These are phyloP conservation scores for Neotoma lepida DNA, from an alignment of 2,113 vertebrate genomes.

Conservation along the genomic window DNA sequence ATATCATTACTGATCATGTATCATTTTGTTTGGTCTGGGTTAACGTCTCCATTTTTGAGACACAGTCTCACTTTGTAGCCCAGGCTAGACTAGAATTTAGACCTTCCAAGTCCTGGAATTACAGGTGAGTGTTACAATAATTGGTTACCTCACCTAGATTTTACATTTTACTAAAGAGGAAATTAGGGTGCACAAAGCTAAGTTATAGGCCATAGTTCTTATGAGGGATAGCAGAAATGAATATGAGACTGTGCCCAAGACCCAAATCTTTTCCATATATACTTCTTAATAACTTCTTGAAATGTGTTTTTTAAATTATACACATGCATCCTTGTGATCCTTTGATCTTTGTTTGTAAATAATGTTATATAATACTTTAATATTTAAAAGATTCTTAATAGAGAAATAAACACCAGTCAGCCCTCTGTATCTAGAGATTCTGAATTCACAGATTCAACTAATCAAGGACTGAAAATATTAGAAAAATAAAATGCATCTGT, in stretches of 20 bases:
- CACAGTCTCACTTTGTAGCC: neutral
- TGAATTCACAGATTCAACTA: neutral
- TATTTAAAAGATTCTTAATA: neutral
- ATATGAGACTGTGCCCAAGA: neutral
- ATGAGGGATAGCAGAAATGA: conserved; percentile 25
- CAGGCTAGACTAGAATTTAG: neutral
- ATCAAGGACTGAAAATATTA: neutral
- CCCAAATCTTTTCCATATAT: neutral
- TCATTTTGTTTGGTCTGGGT: neutral
- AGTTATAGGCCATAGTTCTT: neutral
- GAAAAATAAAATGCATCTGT: neutral
- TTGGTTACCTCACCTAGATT: neutral
- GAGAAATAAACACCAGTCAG: neutral
- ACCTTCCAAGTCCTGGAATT: neutral
- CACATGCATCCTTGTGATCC: neutral
- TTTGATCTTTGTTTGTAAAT: neutral
- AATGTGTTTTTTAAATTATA: neutral
- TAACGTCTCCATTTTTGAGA: neutral
- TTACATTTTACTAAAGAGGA: conserved; percentile 32
- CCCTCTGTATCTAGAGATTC: neutral
- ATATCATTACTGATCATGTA: neutral
- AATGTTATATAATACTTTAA: neutral
- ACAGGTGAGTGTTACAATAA: neutral
- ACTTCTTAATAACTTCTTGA: neutral
- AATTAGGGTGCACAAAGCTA: neutral